phyloP scores from a whole-genome alignment of 2,797 vertebrate species.

The Linurgus olivaceus region DNA sequence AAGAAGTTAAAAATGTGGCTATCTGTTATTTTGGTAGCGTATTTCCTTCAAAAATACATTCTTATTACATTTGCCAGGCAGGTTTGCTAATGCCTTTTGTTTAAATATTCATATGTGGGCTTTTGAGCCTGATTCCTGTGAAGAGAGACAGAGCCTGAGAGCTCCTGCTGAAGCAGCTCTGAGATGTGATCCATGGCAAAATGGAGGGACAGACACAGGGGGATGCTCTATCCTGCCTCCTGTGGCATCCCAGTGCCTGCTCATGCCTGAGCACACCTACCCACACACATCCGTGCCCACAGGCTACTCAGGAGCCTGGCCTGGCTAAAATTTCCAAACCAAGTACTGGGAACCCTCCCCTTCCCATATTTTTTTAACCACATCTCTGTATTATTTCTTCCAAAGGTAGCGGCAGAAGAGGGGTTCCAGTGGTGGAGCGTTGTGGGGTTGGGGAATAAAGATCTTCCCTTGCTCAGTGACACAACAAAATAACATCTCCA shows the following conservation, averaged over 20 bases:
- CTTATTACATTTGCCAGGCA: slow-evolving; percentile 17
- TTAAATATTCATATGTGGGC: slow-evolving; percentile 10
- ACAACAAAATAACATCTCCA: neutral
- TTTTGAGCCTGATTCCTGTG: slow-evolving; percentile 7
- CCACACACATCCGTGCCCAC: rapidly evolving
- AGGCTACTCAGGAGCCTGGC: neutral
- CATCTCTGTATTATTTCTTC: neutral
- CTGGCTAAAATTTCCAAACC: neutral
- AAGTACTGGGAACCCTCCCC: rapidly evolving
- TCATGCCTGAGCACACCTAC: neutral
- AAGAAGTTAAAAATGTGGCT: slow-evolving; percentile 8
- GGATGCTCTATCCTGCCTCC: neutral
- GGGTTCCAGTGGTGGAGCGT: rapidly evolving
- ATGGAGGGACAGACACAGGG: rapidly evolving
- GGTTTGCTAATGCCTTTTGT: slow-evolving; percentile 39
- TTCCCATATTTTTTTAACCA: neutral
- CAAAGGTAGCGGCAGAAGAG: rapidly evolving
- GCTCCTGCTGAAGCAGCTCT: neutral
- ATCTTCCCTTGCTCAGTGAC: neutral
- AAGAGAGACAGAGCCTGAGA: neutral
- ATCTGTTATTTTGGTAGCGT: neutral
- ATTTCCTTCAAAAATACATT: slow-evolving; percentile 28
- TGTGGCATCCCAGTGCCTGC: neutral
- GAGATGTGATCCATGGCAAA: neutral
- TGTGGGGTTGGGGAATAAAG: neutral